Base-by-base conservation (phyloP, 2,797 vertebrate species). In the Acrossocheilus fasciatus region DNA sequence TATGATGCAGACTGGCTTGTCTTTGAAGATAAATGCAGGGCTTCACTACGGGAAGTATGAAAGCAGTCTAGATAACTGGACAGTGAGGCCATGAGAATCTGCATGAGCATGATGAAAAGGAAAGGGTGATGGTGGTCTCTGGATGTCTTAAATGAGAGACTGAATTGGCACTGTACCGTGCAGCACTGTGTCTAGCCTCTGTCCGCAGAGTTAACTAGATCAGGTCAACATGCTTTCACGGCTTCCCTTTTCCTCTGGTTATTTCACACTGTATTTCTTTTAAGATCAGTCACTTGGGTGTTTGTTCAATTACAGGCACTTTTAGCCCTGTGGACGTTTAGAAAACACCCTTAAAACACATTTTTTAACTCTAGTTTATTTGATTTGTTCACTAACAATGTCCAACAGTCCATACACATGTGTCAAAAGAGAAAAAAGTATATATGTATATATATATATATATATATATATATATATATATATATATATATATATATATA, bases 11-110 rank as follows among this genome's bases (percentile, higher is more conserved):
- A 43, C 50, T 8, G 81, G 14, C 50, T 59, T 57, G 20, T 78
- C 59, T 69, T 82, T 82, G 80, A 87, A 87, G 64, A 57, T 73
- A 62, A 80, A 57, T 1, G 50, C 57, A 20, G 52, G 23, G 68
- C 66, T 81, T 62, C 54, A 59, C 43, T 45, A 73, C 41, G 15
- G 34, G 45, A 78, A 69, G 43, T 43, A 70, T 47, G 4, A 68
- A 69, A 73, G 52, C 66, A 14, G 43, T 68, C 79, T 23, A 36
- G 43, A 68, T 81, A 12, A 50, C 62, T 23, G 79, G 79, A 68
- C 43, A 66, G 62, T 47, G 43, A 45, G 59, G 59, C 39, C 23
- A 30, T 80, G 18, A 18, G 41, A 30, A 81, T 81, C 62, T 81
- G 59, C 43, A 14, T 68, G 43, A 50, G 62, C 9, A 78, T 43